Base-by-base conservation (phyloP, 2,888 invertebrate genomes). In the Ceriagrion tenellum region DNA sequence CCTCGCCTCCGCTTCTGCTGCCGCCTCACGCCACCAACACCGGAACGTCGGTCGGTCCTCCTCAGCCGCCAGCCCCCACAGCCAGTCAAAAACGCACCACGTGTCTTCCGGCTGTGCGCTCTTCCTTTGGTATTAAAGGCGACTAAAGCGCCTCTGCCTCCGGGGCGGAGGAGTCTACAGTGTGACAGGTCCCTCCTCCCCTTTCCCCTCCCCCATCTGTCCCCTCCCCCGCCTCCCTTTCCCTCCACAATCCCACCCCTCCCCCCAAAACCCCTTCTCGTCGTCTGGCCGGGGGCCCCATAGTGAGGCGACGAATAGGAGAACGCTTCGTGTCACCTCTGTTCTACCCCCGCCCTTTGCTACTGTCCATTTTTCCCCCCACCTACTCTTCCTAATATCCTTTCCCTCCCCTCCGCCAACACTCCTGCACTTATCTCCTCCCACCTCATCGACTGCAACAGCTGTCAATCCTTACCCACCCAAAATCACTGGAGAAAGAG, bases 91-190 rank as follows among this genome's bases (percentile, higher is more conserved):
- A 81, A 35, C 81, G 26, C 81, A 81, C 81, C 81, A 81, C 81
- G 81, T 81, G 81, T 81, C 81, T 81, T 81, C 81, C 81, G 81
- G 81, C 81, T 81, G 81, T 81, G 81, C 81, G 81, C 18, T 69
- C 16, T 26, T 81, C 81, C 81, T 81, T 81, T 81, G 81, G 30
- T 81, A 81, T 81, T 81, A 35, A 35, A 81, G 30, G 35, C 81
- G 81, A 81, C 81, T 30, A 35, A 81, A 69, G 69, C 69, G 69
- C 69, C 69, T 69, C 69, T 10, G 69, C n/a, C 4, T 69, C 69
- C 10, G 69, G 74, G 81, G 81, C 35, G 81, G 81, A 81, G 81
- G 30, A 81, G 81, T 81, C 81, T 13, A 35, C 81, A 35, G 81
- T 16, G 81, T 81, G 81, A 81, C 81, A 81, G 81, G 30, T 35